A percentile compares a stretch with the other conserved stretches of the same genome.
phyloP scores from a whole-genome alignment of 2,888 invertebrate genomes.

The Chalcosyrphus nemorum region DNA sequence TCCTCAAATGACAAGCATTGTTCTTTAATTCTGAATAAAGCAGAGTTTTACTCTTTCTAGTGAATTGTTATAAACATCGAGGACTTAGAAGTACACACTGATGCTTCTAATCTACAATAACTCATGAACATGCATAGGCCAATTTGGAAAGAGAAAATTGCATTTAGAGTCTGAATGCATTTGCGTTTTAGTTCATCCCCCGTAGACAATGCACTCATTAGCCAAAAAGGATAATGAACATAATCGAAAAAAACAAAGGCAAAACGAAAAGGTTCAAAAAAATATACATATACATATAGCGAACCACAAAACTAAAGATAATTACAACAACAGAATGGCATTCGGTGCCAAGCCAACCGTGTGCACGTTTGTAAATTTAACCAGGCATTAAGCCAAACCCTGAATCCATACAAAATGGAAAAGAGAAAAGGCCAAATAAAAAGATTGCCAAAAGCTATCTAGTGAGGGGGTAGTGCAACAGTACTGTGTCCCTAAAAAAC shows the following conservation, averaged over 20 bases:
- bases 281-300: no score
- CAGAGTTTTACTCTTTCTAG: no score
- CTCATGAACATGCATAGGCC: background rate
- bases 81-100: no score
- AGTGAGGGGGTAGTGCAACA: background rate
- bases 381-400: slow-evolving; percentile 68
- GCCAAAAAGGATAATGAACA: slow-evolving; percentile 36
- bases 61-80: no score
- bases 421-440: slow-evolving; percentile 20
- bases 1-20: no score
- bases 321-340: slow-evolving; percentile 54
- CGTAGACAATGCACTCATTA: slow-evolving; percentile 36
- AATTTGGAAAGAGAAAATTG: background rate
- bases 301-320: slow-evolving; percentile 63
- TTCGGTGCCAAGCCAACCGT: slow-evolving; percentile 61
- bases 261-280: background rate
- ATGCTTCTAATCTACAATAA: no score
- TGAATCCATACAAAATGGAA: slow-evolving; percentile 34
- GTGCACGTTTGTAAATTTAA: slow-evolving; percentile 63
- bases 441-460: slow-evolving; percentile 53
- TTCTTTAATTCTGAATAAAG: no score
- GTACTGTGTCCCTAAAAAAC: slow-evolving; percentile 27
- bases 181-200: background rate
- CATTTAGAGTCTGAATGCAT: background rate
- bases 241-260: slow-evolving; percentile 29